phyloP scores from a whole-genome alignment of 2,113 vertebrate species.

The Microtus montanus region DNA sequence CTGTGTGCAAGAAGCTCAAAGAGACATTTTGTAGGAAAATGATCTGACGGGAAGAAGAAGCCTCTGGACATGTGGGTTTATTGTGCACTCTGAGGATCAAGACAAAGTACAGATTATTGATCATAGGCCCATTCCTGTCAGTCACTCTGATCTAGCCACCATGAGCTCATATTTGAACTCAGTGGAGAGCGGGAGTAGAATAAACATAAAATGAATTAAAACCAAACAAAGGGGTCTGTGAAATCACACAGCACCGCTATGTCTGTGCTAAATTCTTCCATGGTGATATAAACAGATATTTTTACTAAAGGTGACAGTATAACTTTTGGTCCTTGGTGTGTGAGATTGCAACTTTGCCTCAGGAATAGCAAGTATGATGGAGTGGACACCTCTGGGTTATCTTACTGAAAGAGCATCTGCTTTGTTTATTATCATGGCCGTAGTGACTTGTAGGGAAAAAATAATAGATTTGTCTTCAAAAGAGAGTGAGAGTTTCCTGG shows the following conservation, averaged over 20 bases:
- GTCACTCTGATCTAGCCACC: background rate
- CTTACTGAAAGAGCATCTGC: background rate
- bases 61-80: background rate
- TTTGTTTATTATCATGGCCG: slow-evolving; percentile 3
- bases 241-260: background rate
- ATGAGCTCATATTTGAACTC: slow-evolving; percentile 38
- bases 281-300: background rate
- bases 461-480: background rate
- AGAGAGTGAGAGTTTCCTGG: background rate
- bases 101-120: background rate
- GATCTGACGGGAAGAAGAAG: background rate
- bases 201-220: background rate
- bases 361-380: background rate
- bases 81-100: background rate
- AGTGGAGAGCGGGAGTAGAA: background rate
- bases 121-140: background rate
- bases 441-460: background rate
- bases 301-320: background rate
- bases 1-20: background rate
- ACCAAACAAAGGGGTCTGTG: background rate
- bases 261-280: background rate
- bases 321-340: background rate
- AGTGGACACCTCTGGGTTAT: background rate
- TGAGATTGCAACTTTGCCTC: background rate
- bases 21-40: background rate